Evolutionary conservation across 2,888 invertebrate genomes (phyloP), one percentile per base, ranked within the genome.

Genomic region (Odiellus spinosus): DNA sequence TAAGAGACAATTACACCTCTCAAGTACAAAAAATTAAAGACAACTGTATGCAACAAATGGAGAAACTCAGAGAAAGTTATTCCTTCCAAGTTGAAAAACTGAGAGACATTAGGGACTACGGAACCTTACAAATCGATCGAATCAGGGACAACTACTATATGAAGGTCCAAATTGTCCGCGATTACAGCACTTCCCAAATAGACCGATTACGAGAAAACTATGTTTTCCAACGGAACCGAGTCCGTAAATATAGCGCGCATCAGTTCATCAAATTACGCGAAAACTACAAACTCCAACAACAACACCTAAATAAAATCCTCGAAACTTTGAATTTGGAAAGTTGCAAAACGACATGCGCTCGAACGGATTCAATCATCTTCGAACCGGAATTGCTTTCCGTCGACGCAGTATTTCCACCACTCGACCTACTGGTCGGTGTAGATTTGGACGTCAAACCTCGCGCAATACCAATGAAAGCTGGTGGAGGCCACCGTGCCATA

Each of bases 171-270:
- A 78, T 82, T 58, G 88, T 91, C 34, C 76, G 88, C 48, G 90
- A 90, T 61, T 93, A 93, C 65, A 88, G 91, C 17, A 82, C 83
- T 34, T 75, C 78, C 51, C 90, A 91, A 67, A 72, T 93, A 59
- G 86, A 86, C 67, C 85, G 87, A 80, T 85, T 93, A 56, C 76
- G 90, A 52, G 91, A 91, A 66, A 90, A 88, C 68, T 93, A 93
- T 69, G 83, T 90, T 63, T 85, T 85, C 73, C 93, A 93, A 67
- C 76, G 91, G 48, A 84, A 88, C 67, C 82, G 88, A 67, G 87
- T 93, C 55, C 74, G 90, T 42, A 91, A 91, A 67, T 93, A 91
- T 70, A 88, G 90, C 69, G 80, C 86, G 17, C 86, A 87, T 63
- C 90, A 93, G 67, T 78, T 91, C 49, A 70, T 90, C 40, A 76